A percentile compares a stretch with the other conserved stretches of the same genome.
phyloP scores from a whole-genome alignment of 2,888 invertebrate genomes.

The Cecidostiba fungosa region DNA sequence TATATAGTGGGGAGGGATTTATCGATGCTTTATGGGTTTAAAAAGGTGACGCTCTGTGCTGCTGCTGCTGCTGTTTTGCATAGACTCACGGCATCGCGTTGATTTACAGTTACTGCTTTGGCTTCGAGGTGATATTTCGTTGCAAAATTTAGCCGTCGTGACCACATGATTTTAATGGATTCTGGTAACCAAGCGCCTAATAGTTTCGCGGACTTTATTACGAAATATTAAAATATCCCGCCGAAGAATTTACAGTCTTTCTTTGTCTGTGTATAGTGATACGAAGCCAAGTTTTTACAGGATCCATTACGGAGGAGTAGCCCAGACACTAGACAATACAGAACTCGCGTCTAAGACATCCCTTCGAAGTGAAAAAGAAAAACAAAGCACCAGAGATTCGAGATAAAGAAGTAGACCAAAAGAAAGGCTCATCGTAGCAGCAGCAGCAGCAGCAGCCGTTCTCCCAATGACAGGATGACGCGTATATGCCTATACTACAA shows the following conservation, averaged over 20 bases:
- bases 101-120: not conserved
- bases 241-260: no score
- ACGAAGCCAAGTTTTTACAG: no score
- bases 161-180: no score
- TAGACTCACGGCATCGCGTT: not conserved
- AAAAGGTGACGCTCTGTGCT: not conserved
- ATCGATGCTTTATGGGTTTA: not conserved
- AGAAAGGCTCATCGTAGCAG: not conserved
- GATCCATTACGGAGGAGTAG: no score
- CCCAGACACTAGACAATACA: not conserved
- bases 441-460: not conserved
- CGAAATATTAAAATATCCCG: no score
- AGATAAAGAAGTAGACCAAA: conserved; percentile 39
- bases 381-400: not conserved
- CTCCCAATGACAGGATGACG: conserved; percentile 24
- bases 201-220: no score
- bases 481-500: not conserved
- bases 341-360: not conserved
- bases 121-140: not conserved
- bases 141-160: not conserved
- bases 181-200: no score
- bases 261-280: no score
- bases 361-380: not conserved
- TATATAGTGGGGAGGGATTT: not conserved
- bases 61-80: not conserved